A percentile compares a stretch with the other conserved stretches of the same genome.
phyloP scores from a whole-genome alignment of 2,113 vertebrate genomes.

The Pogona vitticeps region DNA sequence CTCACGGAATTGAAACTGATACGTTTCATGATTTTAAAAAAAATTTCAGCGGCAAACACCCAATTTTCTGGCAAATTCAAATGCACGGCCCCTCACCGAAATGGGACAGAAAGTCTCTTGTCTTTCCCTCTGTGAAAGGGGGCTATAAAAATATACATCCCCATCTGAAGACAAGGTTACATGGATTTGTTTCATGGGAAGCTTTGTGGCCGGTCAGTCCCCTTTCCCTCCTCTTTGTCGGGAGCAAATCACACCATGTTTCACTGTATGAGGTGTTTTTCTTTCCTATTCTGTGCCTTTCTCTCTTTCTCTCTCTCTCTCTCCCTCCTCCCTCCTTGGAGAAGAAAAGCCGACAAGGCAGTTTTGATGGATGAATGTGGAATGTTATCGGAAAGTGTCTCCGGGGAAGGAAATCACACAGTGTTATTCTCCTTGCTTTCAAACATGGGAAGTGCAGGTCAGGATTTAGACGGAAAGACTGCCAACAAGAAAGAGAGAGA shows the following conservation, averaged over 20 bases:
- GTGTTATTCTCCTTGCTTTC: constrained; percentile 8
- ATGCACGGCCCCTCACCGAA: too few species aligned
- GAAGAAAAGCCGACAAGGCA: neutral
- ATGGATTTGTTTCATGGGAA: neutral
- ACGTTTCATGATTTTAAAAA: too few species aligned
- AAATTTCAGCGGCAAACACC: too few species aligned
- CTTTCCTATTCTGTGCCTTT: neutral
- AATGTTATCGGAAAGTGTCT: constrained; percentile 6
- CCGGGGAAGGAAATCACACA: neutral
- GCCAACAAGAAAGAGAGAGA: neutral
- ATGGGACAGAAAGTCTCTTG: too few species aligned
- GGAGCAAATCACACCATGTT: neutral
- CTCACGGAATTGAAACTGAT: too few species aligned
- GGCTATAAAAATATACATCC: too few species aligned
- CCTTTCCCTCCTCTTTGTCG: neutral
- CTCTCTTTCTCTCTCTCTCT: too few species aligned
- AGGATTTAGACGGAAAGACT: neutral
- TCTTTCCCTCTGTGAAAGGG: too few species aligned
- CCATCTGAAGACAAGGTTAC: neutral
- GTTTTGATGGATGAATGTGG: constrained; percentile 20
- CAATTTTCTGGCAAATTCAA: too few species aligned
- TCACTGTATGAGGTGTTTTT: neutral
- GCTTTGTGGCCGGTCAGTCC: neutral
- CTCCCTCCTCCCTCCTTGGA: neutral
- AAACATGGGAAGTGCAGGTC: fast-evolving